Percentiles rank a stretch among this genome's conserved stretches.
Evolutionary conservation across 2,113 vertebrate genomes (phyloP).

Genomic region (Haemorhous mexicanus): DNA sequence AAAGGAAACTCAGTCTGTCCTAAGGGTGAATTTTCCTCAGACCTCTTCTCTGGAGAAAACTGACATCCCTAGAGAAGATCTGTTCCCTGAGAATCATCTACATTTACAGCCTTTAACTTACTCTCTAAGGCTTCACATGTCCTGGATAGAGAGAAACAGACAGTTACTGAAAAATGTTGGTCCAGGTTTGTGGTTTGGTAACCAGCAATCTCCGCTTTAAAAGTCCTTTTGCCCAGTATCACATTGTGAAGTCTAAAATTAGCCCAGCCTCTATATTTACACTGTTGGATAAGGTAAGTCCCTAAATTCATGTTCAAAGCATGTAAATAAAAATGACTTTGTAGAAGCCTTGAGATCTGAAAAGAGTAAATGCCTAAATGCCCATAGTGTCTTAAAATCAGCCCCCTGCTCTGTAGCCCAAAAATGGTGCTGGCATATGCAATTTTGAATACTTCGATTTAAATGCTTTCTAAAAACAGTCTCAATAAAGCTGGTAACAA

Average conservation of each 20-base stretch:
- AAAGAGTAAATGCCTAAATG: not conserved
- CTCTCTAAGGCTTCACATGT: not conserved
- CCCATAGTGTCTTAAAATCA: not conserved
- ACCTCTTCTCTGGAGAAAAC: not conserved
- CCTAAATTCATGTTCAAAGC: not conserved
- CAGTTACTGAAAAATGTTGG: not conserved
- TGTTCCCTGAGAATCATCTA: not conserved
- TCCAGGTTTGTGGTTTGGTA: not conserved
- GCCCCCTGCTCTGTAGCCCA: not conserved
- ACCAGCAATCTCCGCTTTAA: not conserved
- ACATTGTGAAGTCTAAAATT: constrained; percentile 2
- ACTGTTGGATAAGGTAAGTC: not conserved
- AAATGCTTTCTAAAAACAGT: not conserved
- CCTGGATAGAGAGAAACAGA: not conserved
- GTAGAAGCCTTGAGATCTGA: not conserved
- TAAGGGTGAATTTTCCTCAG: not conserved
- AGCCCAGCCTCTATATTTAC: not conserved
- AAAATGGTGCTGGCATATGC: not conserved
- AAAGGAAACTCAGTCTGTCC: not conserved
- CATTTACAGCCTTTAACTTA: not conserved
- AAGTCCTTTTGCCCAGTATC: not conserved
- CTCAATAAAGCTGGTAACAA: not conserved
- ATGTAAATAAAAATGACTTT: not conserved
- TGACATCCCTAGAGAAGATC: not conserved
- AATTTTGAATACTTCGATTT: not conserved